phyloP scores from a whole-genome alignment of 2,888 invertebrate genomes.

The Mythimna pallens region DNA sequence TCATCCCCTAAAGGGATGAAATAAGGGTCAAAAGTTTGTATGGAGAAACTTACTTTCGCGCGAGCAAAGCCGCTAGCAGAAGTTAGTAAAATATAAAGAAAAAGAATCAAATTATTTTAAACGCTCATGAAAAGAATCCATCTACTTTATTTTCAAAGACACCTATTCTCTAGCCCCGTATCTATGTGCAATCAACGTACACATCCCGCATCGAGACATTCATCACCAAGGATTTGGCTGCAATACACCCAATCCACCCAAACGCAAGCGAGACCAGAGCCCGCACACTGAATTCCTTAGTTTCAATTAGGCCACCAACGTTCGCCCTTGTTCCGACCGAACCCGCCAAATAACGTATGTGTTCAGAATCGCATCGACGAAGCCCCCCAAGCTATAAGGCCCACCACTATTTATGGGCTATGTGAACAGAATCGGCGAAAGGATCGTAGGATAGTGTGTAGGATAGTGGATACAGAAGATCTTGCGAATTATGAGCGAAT shows the following conservation, averaged over 20 bases:
- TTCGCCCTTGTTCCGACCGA: conserved; percentile 56
- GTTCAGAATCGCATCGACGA: conserved; percentile 61
- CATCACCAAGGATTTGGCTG: conserved; percentile 52
- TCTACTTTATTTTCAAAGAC: neutral
- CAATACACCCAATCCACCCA: conserved; percentile 41
- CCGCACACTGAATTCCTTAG: conserved; percentile 65
- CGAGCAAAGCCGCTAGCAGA: too few relatives aligned
- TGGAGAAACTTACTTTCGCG: too few relatives aligned
- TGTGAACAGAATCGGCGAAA: conserved; percentile 63
- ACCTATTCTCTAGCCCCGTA: neutral
- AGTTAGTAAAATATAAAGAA: too few relatives aligned
- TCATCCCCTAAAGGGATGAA: too few relatives aligned
- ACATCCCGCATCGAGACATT: conserved; percentile 32
- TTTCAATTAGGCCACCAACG: conserved; percentile 67
- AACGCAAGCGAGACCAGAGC: conserved; percentile 37
- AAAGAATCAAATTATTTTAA: neutral
- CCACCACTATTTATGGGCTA: conserved; percentile 65
- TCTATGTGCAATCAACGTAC: conserved; percentile 15
- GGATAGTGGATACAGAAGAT: conserved; percentile 37
- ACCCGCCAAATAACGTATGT: conserved; percentile 65
- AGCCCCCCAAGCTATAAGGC: conserved; percentile 57
- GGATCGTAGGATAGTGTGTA: conserved; percentile 39
- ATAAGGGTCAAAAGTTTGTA: too few relatives aligned
- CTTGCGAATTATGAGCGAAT: conserved; percentile 48
- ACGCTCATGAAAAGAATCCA: neutral